These are phyloP conservation scores for Bilobella aurantiaca DNA, from an alignment of 1,140 invertebrate species.

Conservation along the genomic window DNA sequence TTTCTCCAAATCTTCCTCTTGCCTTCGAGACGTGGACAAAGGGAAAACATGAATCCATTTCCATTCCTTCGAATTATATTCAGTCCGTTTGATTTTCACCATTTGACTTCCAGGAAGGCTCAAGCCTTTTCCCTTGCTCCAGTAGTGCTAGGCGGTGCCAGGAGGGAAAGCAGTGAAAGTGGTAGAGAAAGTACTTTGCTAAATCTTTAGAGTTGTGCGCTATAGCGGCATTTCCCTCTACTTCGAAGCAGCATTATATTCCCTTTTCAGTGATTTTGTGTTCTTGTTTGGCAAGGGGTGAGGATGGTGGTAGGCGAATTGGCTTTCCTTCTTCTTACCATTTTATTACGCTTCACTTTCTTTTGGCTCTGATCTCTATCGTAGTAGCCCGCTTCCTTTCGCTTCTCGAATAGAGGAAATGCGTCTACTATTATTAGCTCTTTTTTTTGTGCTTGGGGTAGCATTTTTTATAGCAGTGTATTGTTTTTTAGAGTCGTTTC, in stretches of 20 bases:
- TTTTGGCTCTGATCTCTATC: neutral
- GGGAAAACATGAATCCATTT: conserved; percentile 5
- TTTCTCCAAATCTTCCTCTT: neutral
- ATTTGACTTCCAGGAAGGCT: neutral
- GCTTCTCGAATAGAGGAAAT: neutral
- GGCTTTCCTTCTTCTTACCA: neutral
- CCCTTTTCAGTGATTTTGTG: neutral
- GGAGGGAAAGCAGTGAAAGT: too few species aligned
- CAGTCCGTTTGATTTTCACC: conserved; percentile 1
- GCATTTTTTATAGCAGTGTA: too few species aligned
- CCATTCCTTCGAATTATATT: conserved; percentile 8
- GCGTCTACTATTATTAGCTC: neutral
- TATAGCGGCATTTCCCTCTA: too few species aligned
- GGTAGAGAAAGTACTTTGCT: too few species aligned
- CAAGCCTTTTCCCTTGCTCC: neutral
- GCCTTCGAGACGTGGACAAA: neutral
- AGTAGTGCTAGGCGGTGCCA: too few species aligned
- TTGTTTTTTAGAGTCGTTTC: too few species aligned
- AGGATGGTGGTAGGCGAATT: neutral
- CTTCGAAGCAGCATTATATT: too few species aligned
- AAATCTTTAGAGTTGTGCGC: too few species aligned
- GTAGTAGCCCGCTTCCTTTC: too few species aligned
- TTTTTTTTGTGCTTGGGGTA: too few species aligned
- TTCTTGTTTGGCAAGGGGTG: neutral
- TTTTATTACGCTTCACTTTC: neutral